Evolutionary conservation across 2,888 invertebrate species (phyloP).

Genomic region (Portevinia maculata): DNA sequence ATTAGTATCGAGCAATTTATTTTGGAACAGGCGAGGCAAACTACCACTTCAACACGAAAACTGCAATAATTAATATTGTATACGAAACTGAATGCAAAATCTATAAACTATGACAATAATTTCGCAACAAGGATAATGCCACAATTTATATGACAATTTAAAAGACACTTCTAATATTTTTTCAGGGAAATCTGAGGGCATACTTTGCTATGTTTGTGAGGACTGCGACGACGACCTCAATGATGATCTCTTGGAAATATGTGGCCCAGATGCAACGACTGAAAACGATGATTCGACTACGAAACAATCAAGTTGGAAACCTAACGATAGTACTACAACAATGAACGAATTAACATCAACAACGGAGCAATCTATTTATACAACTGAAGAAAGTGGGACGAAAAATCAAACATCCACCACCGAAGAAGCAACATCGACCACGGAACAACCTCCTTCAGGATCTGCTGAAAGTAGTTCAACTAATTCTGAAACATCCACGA

Average conservation of each 20-base stretch:
- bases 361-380: background rate
- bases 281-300: background rate
- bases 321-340: too few relatives aligned
- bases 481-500: background rate
- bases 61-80: background rate
- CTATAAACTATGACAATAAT: too few relatives aligned
- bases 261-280: conserved; percentile 29
- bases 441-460: too few relatives aligned
- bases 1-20: background rate
- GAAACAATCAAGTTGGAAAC: too few relatives aligned
- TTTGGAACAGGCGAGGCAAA: background rate
- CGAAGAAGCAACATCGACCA: background rate
- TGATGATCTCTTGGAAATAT: conserved; percentile 3
- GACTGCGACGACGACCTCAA: conserved; percentile 13
- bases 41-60: background rate
- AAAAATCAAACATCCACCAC: too few relatives aligned
- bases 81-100: background rate
- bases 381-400: conserved; percentile 1
- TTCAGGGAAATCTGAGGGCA: conserved; percentile 27
- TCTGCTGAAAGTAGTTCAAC: background rate
- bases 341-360: background rate
- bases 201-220: conserved; percentile 48
- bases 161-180: too few relatives aligned
- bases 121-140: too few relatives aligned
- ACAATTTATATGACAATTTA: background rate